Evolutionary conservation across 2,797 vertebrate species (phyloP).

Genomic region (Linurgus olivaceus): DNA sequence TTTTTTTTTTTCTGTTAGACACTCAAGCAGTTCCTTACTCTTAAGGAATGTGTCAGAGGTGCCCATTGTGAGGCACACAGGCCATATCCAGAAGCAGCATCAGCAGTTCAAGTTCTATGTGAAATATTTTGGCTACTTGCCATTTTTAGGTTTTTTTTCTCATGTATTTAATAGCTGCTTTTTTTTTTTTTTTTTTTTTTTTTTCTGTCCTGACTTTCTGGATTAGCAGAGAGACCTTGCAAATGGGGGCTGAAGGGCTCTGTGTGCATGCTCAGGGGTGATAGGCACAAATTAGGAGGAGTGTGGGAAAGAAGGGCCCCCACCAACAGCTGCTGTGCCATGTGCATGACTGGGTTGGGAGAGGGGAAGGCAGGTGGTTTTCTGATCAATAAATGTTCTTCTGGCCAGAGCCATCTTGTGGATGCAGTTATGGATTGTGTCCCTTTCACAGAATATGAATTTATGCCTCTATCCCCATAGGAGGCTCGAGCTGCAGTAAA

Average conservation of each 20-base stretch:
- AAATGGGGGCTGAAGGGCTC: not conserved
- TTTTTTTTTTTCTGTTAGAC: not conserved
- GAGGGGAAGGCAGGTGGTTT: constrained; percentile 52
- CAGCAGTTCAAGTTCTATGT: not conserved
- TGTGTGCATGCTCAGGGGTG: constrained; percentile 43
- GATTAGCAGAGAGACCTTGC: not conserved
- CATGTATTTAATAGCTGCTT: not conserved
- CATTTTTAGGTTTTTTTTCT: not conserved
- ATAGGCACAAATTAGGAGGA: constrained; percentile 47
- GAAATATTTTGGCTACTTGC: constrained; percentile 10
- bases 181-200: not conserved
- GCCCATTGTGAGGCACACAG: not conserved
- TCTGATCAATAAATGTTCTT: constrained; percentile 37
- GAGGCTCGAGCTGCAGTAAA: not conserved
- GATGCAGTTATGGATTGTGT: constrained; percentile 21
- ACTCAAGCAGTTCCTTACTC: not conserved
- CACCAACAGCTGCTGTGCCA: constrained; percentile 34
- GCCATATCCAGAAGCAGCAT: not conserved
- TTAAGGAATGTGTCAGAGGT: not conserved
- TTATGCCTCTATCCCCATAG: constrained; percentile 31
- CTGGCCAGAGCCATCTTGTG: not conserved
- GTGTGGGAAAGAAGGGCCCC: constrained; percentile 50
- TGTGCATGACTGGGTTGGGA: not conserved
- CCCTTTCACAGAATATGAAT: constrained; percentile 23
- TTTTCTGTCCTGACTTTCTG: not conserved